Evolutionary conservation across 2,888 invertebrate genomes (phyloP).

Genomic region (Eupithecia abbreviata): DNA sequence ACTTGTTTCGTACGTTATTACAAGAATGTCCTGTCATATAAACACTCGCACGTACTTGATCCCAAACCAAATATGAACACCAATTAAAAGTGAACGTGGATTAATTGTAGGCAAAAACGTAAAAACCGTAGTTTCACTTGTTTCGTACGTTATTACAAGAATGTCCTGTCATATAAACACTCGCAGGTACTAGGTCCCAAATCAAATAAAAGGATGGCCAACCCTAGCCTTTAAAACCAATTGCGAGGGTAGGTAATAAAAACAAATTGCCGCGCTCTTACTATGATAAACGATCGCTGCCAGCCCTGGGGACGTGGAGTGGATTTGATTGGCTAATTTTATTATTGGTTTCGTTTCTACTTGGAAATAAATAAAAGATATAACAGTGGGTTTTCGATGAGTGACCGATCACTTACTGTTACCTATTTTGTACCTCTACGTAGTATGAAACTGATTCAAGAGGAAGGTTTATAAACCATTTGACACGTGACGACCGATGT

Average conservation of each 20-base stretch:
- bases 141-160: too few species aligned
- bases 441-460: too few species aligned
- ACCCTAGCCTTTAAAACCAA: slow-evolving; percentile 40
- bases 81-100: too few species aligned
- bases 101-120: too few species aligned
- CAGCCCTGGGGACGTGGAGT: slow-evolving; percentile 43
- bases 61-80: neutral
- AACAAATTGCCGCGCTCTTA: slow-evolving; percentile 52
- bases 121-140: too few species aligned
- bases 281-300: slow-evolving; percentile 35
- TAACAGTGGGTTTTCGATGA: too few species aligned
- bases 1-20: too few species aligned
- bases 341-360: slow-evolving; percentile 20
- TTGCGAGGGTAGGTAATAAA: slow-evolving; percentile 56
- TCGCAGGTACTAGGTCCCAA: neutral
- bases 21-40: neutral
- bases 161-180: neutral
- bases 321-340: slow-evolving; percentile 39
- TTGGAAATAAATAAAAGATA: neutral
- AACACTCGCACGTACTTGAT: neutral
- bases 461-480: too few species aligned
- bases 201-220: slow-evolving; percentile 26
- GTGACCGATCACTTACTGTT: too few species aligned
- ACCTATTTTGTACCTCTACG: too few species aligned
- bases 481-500: too few species aligned